Conservation (phyloP, 2,888 invertebrate species). For the Palloptera scutellata region DNA sequence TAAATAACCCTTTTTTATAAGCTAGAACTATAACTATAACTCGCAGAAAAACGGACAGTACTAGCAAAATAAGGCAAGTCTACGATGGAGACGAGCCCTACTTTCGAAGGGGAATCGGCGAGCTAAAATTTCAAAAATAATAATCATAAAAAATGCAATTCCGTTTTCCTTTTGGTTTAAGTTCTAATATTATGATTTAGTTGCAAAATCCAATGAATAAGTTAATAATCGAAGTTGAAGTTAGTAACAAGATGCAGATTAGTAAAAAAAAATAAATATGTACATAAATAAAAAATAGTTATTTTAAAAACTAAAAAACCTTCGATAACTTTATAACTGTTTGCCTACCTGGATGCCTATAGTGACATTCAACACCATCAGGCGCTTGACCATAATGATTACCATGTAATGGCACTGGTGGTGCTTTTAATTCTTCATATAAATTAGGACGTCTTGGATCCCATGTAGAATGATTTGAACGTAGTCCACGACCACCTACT, state of each 20-base stretch:
- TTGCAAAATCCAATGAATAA: too few relatives aligned
- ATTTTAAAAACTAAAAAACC: conserved; percentile 35
- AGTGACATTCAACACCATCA: conserved; percentile 61
- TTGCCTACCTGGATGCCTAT: conserved; percentile 63
- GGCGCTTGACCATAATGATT: conserved; percentile 57
- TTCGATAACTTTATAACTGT: conserved; percentile 14
- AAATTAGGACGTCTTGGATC: conserved; percentile 84
- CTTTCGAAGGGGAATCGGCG: too few relatives aligned
- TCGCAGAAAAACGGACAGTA: too few relatives aligned
- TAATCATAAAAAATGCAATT: too few relatives aligned
- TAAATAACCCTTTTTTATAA: too few relatives aligned
- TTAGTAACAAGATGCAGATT: not conserved
- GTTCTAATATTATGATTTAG: not conserved
- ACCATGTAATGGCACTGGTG: conserved; percentile 66
- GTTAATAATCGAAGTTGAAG: not conserved
- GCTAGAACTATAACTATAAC: too few relatives aligned
- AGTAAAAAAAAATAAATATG: not conserved
- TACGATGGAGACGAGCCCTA: too few relatives aligned
- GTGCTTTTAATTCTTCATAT: conserved; percentile 85
- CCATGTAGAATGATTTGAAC: conserved; percentile 79
- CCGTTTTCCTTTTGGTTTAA: too few relatives aligned
- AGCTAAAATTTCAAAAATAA: too few relatives aligned
- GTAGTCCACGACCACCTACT: conserved; percentile 57
- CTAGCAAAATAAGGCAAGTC: too few relatives aligned
- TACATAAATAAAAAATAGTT: not conserved